Base-by-base conservation (phyloP, 2,113 vertebrate genomes). In the Chlamydotis undulata region DNA sequence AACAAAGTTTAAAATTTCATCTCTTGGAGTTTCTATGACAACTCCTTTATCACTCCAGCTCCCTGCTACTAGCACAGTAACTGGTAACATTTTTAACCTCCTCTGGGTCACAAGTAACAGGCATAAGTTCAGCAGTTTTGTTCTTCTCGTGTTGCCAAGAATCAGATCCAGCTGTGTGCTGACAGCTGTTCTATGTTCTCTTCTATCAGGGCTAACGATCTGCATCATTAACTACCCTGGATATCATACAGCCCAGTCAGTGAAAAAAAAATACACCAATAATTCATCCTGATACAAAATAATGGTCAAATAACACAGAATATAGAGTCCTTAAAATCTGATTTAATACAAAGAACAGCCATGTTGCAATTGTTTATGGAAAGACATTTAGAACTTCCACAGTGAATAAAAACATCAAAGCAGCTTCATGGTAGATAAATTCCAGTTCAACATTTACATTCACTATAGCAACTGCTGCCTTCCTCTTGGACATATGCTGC, bases 381-480 rank as follows among this genome's bases (percentile, higher is more conserved):
- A 87, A 73, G 26, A 76, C 12, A 74, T 45, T 65, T 56, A 57
- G 17, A 87, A 82, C 3, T 79, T 89, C 49, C 29, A 41, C 9
- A 35, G 5, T 71, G 21, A 95, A 64, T 53, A 76, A 78, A 89
- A 95, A 47, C 41, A 82, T n/a, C 39, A 82, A 82, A 87, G 43
- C 26, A 82, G 33, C 41, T 84, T 47, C 82, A 35, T 1, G 31
- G 39, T 61, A 78, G 31, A 53, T 75, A 71, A 90, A 91, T 39
- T 80, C 29, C 28, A 75, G 73, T 65, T 84, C 45, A 93, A 55
- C 83, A 92, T 91, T 96, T 84, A 93, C 65, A 94, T 91, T 96
- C 56, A 89, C 93, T 95, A 94, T 60, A 83, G 87, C 73, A 95
- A 94, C 89, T 3, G 2, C 65, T 81, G 41, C 29, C 80, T 92